phyloP scores from a whole-genome alignment of 2,888 invertebrate genomes.

The Lycocerus yunnanus region DNA sequence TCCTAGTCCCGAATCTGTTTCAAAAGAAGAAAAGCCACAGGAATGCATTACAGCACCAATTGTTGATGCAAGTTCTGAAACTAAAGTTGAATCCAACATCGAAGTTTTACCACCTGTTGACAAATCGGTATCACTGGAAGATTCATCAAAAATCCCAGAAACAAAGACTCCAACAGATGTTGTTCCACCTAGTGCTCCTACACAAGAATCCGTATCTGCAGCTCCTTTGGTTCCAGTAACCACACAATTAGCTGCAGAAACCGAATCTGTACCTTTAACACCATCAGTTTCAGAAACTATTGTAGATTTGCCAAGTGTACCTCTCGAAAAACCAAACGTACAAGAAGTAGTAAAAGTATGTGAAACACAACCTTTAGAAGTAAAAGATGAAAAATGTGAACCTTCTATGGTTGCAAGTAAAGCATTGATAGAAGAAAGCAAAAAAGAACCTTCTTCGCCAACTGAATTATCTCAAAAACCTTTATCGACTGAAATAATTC shows the following conservation, averaged over 20 bases:
- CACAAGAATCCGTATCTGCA: background rate
- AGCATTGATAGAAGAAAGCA: background rate
- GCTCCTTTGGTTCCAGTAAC: background rate
- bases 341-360: background rate
- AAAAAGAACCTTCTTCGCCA: background rate
- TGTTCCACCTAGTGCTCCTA: background rate
- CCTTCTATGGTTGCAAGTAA: too few species aligned
- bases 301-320: background rate
- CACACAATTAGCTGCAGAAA: constrained; percentile 1
- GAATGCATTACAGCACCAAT: background rate
- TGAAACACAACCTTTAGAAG: background rate
- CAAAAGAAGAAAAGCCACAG: background rate
- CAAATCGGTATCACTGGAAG: background rate
- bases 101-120: background rate
- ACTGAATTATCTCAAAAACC: background rate
- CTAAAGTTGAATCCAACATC: background rate
- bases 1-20: background rate
- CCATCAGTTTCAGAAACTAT: constrained; percentile 11
- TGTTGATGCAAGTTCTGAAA: background rate
- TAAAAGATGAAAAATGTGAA: background rate
- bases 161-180: background rate
- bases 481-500: background rate
- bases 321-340: background rate
- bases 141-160: background rate
- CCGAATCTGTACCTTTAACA: constrained; percentile 8